Base-by-base conservation (phyloP, 2,113 vertebrate genomes). In the Oryzias curvinotus region DNA sequence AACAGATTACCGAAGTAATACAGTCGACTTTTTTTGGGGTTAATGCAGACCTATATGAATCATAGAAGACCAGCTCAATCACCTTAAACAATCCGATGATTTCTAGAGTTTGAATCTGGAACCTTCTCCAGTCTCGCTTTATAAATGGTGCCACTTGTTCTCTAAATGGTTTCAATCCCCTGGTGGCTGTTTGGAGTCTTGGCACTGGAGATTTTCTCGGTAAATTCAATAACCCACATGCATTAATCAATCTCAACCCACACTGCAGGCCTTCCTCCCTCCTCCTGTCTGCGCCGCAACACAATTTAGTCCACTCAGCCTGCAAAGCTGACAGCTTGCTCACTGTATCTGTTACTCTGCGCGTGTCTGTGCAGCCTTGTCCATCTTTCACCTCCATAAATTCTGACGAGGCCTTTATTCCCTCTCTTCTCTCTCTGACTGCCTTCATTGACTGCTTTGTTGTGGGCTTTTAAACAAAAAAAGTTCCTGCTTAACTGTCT, bases 221-320 rank as follows among this genome's bases (percentile, higher is more conserved):
- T 55, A 80, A 87, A 88, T 82, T 63, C 64, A 85, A 87, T 85
- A 75, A 83, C 53, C 55, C 52, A 47, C 28, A 17, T 72, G 62
- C 72, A 86, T 80, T 81, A 78, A 85, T 85, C 78, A 84, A 44
- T 61, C 64, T 14, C 51, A 49, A 14, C 68, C 19, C 65, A 52
- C 74, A 21, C 59, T 30, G 12, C 12, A 7, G 25, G 42, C 52
- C 43, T 41, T 18, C 43, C 14, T 18, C 45, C 18, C 14, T 14
- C 15, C 49, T 42, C 21, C 44, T 41, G 4, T 51, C 44, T 57
- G 44, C 66, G 55, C 71, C 67, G 70, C 52, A 15, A 48, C 65
- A 70, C 62, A 76, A 49, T 81, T 76, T 68, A 68, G 71, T 63
- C 65, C 71, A 71, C 63, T 75, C 62, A 62, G 52, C 42, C 17